Evolutionary conservation across 2,888 invertebrate genomes (phyloP).

Genomic region (Thereva nobilitata): DNA sequence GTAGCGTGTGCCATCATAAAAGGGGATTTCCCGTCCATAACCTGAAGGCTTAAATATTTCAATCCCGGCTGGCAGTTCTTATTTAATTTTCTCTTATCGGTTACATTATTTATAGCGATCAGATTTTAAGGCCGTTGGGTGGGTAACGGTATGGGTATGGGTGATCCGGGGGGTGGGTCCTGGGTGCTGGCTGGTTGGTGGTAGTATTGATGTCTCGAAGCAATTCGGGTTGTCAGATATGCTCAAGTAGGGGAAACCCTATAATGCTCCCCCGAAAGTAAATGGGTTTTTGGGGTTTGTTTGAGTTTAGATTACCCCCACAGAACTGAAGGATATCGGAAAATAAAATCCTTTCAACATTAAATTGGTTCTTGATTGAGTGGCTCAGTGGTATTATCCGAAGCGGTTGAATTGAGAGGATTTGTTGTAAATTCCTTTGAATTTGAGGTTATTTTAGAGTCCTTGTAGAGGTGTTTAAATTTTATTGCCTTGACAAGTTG

Average conservation of each 20-base stretch:
- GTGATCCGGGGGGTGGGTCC: no score
- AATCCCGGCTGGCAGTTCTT: conserved; percentile 14
- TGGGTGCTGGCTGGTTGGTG: neutral
- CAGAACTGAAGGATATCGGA: conserved; percentile 22
- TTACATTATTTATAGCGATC: conserved; percentile 30
- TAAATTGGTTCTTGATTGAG: conserved; percentile 32
- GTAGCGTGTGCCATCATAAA: no score
- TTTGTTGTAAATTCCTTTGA: conserved; percentile 9
- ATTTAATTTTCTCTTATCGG: conserved; percentile 31
- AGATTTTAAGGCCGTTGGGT: conserved; percentile 9
- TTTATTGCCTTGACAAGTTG: no score
- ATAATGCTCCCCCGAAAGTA: neutral
- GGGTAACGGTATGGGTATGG: no score
- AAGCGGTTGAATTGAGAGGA: conserved; percentile 8
- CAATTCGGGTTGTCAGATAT: conserved; percentile 17
- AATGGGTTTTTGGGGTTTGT: conserved; percentile 17
- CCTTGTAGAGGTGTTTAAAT: no score
- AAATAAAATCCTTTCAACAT: conserved; percentile 31
- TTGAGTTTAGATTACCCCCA: conserved; percentile 24
- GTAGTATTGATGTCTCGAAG: neutral
- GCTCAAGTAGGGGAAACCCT: conserved; percentile 5
- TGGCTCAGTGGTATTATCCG: conserved; percentile 7
- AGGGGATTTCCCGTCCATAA: no score
- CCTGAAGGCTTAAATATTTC: conserved; percentile 18
- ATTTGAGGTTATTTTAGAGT: neutral